Conservation (phyloP, 2,113 vertebrate species). For the Mionectes macconnelli region DNA sequence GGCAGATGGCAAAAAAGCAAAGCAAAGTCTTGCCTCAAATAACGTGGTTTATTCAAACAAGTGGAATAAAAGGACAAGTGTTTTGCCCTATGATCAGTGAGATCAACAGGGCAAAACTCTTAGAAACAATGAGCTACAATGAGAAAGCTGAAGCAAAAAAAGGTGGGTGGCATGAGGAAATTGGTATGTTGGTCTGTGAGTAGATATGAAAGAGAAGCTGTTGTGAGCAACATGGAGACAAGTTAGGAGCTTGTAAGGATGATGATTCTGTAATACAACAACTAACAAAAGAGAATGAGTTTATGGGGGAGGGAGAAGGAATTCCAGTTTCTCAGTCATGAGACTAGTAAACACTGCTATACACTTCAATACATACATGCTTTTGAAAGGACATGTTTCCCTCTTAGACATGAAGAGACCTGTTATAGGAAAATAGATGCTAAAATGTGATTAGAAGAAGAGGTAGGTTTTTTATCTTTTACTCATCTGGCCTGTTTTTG, state of each 20-base stretch:
- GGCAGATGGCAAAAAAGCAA: neutral
- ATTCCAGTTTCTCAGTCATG: neutral
- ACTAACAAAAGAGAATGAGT: neutral
- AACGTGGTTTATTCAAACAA: neutral
- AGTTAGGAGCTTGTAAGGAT: neutral
- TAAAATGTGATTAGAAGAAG: neutral
- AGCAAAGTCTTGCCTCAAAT: neutral
- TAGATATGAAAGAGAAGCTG: neutral
- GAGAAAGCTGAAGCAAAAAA: neutral
- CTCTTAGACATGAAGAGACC: neutral
- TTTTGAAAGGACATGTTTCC: neutral
- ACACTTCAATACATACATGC: neutral
- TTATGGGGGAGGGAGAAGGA: slow-evolving; percentile 20
- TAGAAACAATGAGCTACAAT: neutral
- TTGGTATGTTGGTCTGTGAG: neutral
- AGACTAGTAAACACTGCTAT: neutral
- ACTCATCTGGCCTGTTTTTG: neutral
- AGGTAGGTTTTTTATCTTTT: neutral
- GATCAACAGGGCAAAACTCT: neutral
- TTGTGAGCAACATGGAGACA: neutral
- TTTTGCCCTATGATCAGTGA: neutral
- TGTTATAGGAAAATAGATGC: neutral
- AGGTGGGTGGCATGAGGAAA: neutral
- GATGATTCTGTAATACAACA: neutral
- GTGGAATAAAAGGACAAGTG: neutral